A percentile compares a stretch with the other conserved stretches of the same genome.
These are phyloP conservation scores for Mergus octosetaceus DNA, from an alignment of 2,797 vertebrate species.

Conservation along the genomic window DNA sequence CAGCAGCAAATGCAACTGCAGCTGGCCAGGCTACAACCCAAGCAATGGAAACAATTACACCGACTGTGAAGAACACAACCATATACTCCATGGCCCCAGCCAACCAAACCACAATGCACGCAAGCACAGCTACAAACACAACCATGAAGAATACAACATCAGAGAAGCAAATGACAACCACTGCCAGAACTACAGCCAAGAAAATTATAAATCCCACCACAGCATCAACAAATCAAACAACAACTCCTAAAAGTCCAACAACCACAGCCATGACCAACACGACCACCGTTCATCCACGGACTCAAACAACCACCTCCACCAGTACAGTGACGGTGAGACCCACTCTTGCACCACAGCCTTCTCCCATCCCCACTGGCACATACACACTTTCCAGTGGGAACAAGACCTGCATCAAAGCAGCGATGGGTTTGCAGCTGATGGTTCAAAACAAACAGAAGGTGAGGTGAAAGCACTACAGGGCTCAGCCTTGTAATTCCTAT, in stretches of 20 bases:
- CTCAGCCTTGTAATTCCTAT: neutral
- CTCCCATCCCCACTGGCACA: slow-evolving; percentile 55
- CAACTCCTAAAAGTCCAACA: neutral
- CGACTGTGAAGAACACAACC: neutral
- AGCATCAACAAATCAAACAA: neutral
- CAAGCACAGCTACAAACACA: neutral
- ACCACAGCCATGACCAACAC: neutral
- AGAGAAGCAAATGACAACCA: neutral
- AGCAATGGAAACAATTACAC: neutral
- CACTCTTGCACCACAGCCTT: slow-evolving; percentile 28
- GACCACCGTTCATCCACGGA: neutral
- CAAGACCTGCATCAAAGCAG: slow-evolving; percentile 69
- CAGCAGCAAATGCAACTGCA: neutral
- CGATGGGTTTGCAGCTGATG: slow-evolving; percentile 73
- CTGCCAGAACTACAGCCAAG: accelerated
- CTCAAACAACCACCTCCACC: neutral
- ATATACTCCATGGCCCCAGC: neutral
- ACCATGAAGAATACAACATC: accelerated
- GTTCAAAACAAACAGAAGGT: slow-evolving; percentile 47
- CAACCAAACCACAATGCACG: accelerated
- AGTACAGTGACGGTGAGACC: neutral
- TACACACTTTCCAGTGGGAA: slow-evolving; percentile 69
- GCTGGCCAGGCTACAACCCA: neutral
- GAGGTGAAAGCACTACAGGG: slow-evolving; percentile 1
- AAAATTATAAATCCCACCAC: neutral